A percentile compares a stretch with the other conserved stretches of the same genome.
phyloP scores from a whole-genome alignment of 1,140 invertebrate species.

The Panagrolaimus sp. region DNA sequence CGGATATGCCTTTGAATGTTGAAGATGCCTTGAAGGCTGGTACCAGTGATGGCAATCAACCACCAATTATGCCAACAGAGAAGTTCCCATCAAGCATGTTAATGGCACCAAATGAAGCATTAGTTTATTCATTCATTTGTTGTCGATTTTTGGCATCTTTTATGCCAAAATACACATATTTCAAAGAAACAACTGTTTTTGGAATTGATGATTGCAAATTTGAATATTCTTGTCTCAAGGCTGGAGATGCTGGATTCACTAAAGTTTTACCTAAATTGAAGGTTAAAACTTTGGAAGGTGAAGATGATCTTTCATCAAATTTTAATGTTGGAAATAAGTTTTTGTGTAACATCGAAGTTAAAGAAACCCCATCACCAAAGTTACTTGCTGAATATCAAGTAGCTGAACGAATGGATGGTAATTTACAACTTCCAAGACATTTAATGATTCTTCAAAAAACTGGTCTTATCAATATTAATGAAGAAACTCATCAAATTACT shows the following conservation, averaged over 20 bases:
- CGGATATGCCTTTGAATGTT: conserved; percentile 22
- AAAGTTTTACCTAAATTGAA: conserved; percentile 84
- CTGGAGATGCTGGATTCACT: conserved; percentile 85
- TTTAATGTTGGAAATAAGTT: neutral
- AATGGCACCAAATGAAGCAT: conserved; percentile 23
- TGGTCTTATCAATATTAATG: conserved; percentile 78
- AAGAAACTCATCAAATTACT: conserved; percentile 48
- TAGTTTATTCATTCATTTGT: conserved; percentile 89
- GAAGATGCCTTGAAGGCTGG: conserved; percentile 63
- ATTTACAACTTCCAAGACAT: conserved; percentile 95
- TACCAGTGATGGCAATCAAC: conserved; percentile 90
- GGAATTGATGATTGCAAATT: conserved; percentile 77
- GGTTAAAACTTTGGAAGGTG: neutral
- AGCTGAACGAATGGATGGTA: conserved; percentile 94
- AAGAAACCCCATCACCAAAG: conserved; percentile 71
- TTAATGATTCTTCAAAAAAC: conserved; percentile 96
- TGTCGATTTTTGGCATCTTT: conserved; percentile 89
- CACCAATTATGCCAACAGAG: conserved; percentile 94
- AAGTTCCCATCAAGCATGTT: conserved; percentile 64
- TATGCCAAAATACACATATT: conserved; percentile 54
- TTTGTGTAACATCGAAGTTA: conserved; percentile 68
- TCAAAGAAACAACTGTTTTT: conserved; percentile 33
- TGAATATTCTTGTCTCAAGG: conserved; percentile 73
- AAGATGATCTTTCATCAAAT: neutral
- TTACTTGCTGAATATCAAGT: conserved; percentile 94